Evolutionary conservation across 2,888 invertebrate species (phyloP).

Genomic region (Calameuta filiformis): DNA sequence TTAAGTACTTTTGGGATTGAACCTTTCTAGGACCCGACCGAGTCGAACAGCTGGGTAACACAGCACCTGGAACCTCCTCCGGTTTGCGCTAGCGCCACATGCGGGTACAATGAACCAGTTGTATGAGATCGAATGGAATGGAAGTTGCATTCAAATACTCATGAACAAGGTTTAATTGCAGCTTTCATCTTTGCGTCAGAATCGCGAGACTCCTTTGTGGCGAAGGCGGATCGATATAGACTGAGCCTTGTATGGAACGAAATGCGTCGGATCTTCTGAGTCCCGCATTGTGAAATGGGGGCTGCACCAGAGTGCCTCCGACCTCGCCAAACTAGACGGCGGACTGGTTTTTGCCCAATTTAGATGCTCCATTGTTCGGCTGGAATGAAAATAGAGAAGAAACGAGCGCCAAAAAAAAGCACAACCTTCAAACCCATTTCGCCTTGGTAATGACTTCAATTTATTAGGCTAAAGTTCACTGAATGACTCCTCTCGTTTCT

Average conservation of each 20-base stretch:
- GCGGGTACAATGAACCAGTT: not conserved
- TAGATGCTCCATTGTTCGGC: slow-evolving; percentile 50
- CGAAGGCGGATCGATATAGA: not conserved
- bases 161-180: not conserved
- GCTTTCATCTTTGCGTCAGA: not conserved
- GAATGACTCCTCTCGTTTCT: not conserved
- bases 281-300: slow-evolving; percentile 10
- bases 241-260: not conserved
- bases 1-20: not conserved
- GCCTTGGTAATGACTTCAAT: slow-evolving; percentile 3
- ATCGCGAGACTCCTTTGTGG: not conserved
- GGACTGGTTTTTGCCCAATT: slow-evolving; percentile 58
- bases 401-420: not conserved
- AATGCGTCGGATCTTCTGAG: slow-evolving; percentile 1
- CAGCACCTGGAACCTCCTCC: not conserved
- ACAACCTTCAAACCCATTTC: not conserved
- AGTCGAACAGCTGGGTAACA: not conserved
- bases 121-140: not conserved
- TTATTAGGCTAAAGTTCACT: slow-evolving; percentile 2
- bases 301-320: slow-evolving; percentile 32
- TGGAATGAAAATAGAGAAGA: slow-evolving; percentile 51
- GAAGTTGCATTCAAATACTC: not conserved
- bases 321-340: slow-evolving; percentile 49
- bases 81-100: slow-evolving; percentile 4
- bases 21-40: not conserved